Evolutionary conservation across 35 echinoderm and acorn worm species (phyloP), one percentile per base, ranked within the genome.

Genomic region (Amphiura filiformis): DNA sequence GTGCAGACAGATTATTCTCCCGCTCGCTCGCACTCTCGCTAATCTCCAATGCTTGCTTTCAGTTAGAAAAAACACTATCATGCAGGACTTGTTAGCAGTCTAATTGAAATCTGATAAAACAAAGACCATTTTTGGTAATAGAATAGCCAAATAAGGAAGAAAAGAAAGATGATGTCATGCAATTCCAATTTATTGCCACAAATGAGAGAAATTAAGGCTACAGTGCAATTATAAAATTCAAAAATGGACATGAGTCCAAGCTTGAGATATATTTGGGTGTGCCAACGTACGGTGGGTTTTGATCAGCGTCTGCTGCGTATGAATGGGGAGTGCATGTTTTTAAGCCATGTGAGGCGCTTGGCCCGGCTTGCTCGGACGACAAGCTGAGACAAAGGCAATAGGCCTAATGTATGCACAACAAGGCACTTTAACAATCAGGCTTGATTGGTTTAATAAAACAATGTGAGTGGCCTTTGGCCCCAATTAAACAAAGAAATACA

Each of bases 101-200:
- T 70, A 70, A 5, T 70, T 26, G 61, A n/a, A n/a, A 47, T 47
- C 41, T 47, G 41, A 47, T 11, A 52, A 70, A 70, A 70, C 61
- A 70, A 30, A 70, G 28, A 26, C 7, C 20, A 70, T 70, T 70
- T 70, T 70, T 52, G 7, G 44, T 52, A 70, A 2, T 13, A 70
- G 28, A 30, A 70, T 70, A 4, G 61, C 61, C 61, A 70, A 70
- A 70, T n/a, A 70, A 26, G 26, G 61, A 18, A 70, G 26, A n/a
- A 70, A 70, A 70, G 61, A 70, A 70, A 70, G 28, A 70, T 70
- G 61, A 70, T 70, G 26, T 70, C 61, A 70, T 70, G 61, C 61
- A 70, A 26, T 70, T 70, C 26, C 17, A 15, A 9, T 47, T 47
- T 4, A 15, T 70, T 70, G 61, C n/a, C n/a, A 30, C 15, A 18